A percentile compares a stretch with the other conserved stretches of the same genome.
Conservation (phyloP, 2,888 invertebrate genomes). For the Celastrina argiolus region DNA sequence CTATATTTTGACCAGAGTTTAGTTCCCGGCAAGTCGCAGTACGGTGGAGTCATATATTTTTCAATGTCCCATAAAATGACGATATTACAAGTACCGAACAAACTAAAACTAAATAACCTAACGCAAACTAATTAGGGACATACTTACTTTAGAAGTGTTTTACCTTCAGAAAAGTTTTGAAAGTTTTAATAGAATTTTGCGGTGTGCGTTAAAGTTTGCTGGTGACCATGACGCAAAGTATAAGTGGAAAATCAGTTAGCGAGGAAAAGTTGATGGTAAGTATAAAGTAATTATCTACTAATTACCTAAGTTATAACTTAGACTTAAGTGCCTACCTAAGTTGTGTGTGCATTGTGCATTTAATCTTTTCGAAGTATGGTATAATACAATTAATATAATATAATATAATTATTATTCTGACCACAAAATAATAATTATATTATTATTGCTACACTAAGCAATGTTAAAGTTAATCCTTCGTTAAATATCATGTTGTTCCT, state of each 20-base stretch:
- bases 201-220: slow-evolving; percentile 14
- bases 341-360: no score
- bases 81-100: neutral
- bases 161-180: neutral
- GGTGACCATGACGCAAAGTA: slow-evolving; percentile 66
- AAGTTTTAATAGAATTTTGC: neutral
- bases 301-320: no score
- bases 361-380: no score
- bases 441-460: no score
- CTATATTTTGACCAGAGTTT: slow-evolving; percentile 60
- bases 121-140: slow-evolving; percentile 33
- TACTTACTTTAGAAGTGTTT: neutral
- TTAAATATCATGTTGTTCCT: no score
- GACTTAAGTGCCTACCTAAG: no score
- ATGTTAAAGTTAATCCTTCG: no score
- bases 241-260: slow-evolving; percentile 55
- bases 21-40: slow-evolving; percentile 58
- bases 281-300: no score
- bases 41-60: slow-evolving; percentile 23
- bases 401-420: no score
- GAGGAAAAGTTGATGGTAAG: slow-evolving; percentile 71
- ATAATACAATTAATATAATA: no score
- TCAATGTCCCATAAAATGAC: slow-evolving; percentile 21
- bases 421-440: no score
- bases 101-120: slow-evolving; percentile 25